Conservation (phyloP, 1,140 invertebrate genomes). For the Drosophila fuyamai region DNA sequence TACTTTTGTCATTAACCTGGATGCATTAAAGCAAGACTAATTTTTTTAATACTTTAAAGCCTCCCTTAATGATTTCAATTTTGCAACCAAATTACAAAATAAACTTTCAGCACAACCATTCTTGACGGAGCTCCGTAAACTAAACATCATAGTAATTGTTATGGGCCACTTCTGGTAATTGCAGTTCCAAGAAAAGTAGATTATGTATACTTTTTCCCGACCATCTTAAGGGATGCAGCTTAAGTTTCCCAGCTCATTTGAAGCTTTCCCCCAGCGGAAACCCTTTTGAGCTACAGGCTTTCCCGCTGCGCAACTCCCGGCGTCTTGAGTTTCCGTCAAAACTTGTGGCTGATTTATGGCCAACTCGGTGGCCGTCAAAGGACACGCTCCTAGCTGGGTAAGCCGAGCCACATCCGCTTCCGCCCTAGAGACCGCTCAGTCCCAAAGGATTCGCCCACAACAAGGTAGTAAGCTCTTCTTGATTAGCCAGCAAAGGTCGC, state of each 20-base stretch:
- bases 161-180: slow-evolving; percentile 26
- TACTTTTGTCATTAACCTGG: too few relatives aligned
- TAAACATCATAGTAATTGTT: slow-evolving; percentile 18
- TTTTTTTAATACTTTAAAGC: too few relatives aligned
- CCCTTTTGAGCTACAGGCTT: slow-evolving; percentile 24
- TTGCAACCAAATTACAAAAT: background rate
- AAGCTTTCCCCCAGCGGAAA: slow-evolving; percentile 10
- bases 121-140: background rate
- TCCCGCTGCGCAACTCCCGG: slow-evolving; percentile 11
- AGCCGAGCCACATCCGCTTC: slow-evolving; percentile 55
- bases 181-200: slow-evolving; percentile 15
- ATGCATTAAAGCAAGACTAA: too few relatives aligned
- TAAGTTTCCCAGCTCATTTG: slow-evolving; percentile 26
- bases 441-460: slow-evolving; percentile 59
- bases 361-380: slow-evolving; percentile 36
- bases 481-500: slow-evolving; percentile 58
- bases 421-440: slow-evolving; percentile 1
- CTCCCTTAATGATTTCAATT: background rate
- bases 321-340: slow-evolving; percentile 75
- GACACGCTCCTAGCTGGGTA: slow-evolving; percentile 40
- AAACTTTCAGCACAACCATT: background rate
- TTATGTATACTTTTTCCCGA: slow-evolving; percentile 6
- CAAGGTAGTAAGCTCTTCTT: slow-evolving; percentile 69
- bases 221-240: slow-evolving; percentile 3
- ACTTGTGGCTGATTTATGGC: slow-evolving; percentile 74